These are phyloP conservation scores for Chloropsis cyanopogon DNA, from an alignment of 2,113 vertebrate species.

Conservation along the genomic window DNA sequence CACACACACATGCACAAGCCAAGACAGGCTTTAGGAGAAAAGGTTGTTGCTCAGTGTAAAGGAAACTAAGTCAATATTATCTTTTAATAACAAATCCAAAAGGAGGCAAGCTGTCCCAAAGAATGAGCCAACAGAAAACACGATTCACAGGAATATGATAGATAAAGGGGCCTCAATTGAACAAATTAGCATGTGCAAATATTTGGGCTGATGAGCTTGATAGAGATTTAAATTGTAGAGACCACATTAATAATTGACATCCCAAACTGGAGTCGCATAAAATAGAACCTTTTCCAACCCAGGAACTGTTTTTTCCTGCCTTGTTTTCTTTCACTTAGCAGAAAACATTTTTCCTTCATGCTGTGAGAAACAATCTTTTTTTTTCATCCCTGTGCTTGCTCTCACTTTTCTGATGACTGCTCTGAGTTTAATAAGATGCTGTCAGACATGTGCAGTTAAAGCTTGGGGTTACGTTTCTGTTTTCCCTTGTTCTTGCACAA, in stretches of 20 bases:
- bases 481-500: constrained; percentile 1
- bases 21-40: constrained; percentile 8
- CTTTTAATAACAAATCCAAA: constrained; percentile 68
- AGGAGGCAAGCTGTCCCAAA: constrained; percentile 57
- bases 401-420: constrained; percentile 5
- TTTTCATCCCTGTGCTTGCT: background rate
- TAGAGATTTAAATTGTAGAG: constrained; percentile 68
- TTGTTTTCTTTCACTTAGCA: constrained; percentile 1
- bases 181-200: constrained; percentile 68
- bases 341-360: background rate
- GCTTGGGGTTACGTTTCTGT: background rate
- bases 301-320: background rate
- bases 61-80: constrained; percentile 67
- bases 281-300: background rate
- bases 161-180: constrained; percentile 36
- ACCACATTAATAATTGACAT: constrained; percentile 34
- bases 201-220: constrained; percentile 59
- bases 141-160: constrained; percentile 37
- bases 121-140: constrained; percentile 57
- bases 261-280: background rate
- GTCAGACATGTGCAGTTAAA: constrained; percentile 29
- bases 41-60: constrained; percentile 7
- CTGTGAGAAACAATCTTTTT: background rate
- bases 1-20: background rate
- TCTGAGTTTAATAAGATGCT: constrained; percentile 39